Conservation (phyloP, 2,113 vertebrate species). For the Callospermophilus lateralis region DNA sequence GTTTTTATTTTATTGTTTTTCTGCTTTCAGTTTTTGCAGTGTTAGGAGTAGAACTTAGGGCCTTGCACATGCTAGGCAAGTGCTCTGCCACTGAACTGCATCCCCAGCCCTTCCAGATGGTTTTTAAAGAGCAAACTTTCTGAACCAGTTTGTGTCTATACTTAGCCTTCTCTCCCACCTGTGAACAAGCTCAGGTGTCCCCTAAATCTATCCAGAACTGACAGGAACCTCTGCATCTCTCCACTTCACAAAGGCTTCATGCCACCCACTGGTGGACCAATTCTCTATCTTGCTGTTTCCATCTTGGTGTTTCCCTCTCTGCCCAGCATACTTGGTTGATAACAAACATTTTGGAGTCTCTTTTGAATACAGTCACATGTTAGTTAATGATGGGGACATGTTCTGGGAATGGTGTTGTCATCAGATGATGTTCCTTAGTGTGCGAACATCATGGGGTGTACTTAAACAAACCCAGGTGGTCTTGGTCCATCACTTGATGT, state of each 20-base stretch:
- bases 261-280: rapidly evolving
- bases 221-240: neutral
- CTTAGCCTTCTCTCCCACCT: neutral
- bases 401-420: neutral
- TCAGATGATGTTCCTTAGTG: neutral
- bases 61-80: neutral
- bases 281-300: neutral
- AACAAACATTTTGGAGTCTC: neutral
- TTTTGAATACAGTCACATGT: neutral
- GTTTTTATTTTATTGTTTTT: neutral
- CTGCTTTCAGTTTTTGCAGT: neutral
- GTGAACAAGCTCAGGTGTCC: too few species aligned
- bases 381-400: neutral
- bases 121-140: neutral
- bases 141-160: too few species aligned
- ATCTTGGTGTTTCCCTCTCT: neutral
- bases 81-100: neutral
- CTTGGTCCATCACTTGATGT: rapidly evolving
- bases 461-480: neutral
- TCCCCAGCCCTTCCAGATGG: too few species aligned
- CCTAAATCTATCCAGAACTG: rapidly evolving
- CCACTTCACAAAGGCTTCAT: neutral
- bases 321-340: too few species aligned
- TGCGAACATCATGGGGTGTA: rapidly evolving
- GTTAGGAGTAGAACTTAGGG: neutral